These are phyloP conservation scores for Euproctis similis DNA, from an alignment of 2,888 invertebrate species.

Conservation along the genomic window DNA sequence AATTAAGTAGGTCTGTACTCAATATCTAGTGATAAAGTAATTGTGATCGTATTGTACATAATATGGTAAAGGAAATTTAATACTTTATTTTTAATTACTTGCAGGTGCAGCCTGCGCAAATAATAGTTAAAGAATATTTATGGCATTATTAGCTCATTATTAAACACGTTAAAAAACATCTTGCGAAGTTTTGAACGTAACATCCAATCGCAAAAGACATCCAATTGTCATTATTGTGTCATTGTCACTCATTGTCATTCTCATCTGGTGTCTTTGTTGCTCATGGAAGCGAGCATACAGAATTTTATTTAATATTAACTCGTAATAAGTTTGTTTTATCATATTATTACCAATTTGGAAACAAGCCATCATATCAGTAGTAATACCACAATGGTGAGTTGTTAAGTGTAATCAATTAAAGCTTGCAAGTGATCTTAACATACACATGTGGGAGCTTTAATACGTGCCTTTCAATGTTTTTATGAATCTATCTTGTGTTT, in stretches of 20 bases:
- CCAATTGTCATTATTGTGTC: no score
- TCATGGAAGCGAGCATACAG: constrained; percentile 24
- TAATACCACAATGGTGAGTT: constrained; percentile 48
- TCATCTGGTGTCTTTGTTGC: constrained; percentile 44
- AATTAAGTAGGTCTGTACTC: no score
- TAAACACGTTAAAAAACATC: no score
- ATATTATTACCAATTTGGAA: constrained; percentile 25
- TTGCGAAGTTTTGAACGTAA: no score
- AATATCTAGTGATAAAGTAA: no score
- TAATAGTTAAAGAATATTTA: no score
- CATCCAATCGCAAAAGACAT: no score
- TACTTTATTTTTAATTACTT: no score
- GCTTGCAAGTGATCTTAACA: constrained; percentile 14
- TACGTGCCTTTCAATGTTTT: constrained; percentile 22
- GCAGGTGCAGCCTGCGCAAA: no score
- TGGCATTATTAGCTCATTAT: no score
- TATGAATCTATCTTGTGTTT: constrained; percentile 20
- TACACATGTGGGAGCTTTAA: constrained; percentile 36
- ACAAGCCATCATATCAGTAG: constrained; percentile 21
- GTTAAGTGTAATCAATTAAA: constrained; percentile 7
- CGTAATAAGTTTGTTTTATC: constrained; percentile 31
- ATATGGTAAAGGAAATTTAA: no score
- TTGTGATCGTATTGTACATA: no score
- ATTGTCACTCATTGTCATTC: constrained; percentile 47
- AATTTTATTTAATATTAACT: constrained; percentile 43